Conservation (phyloP, 1,140 invertebrate species). For the Brachystomella parvula region DNA sequence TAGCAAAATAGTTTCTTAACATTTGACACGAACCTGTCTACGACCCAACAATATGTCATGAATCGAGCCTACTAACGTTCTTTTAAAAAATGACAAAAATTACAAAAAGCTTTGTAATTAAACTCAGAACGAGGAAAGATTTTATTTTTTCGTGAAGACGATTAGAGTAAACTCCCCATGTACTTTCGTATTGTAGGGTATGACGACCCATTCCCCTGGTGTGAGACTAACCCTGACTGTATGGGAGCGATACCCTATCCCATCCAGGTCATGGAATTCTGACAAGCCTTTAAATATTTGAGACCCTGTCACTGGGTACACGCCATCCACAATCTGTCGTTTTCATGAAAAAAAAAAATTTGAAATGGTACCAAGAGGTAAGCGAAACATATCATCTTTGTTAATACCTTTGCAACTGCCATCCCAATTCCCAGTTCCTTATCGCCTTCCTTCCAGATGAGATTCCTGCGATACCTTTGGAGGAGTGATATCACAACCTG, state of each 20-base stretch:
- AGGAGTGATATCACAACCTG: background rate
- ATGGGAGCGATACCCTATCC: background rate
- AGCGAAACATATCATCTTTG: background rate
- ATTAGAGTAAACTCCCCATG: background rate
- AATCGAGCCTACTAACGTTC: background rate
- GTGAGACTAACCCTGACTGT: background rate
- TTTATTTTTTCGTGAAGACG: conserved; percentile 4
- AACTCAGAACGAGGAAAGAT: background rate
- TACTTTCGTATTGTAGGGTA: background rate
- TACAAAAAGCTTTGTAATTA: background rate
- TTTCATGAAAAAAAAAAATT: background rate
- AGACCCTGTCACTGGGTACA: background rate
- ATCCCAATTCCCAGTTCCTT: background rate
- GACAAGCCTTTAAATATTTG: background rate
- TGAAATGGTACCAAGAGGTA: background rate
- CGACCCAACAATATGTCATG: background rate
- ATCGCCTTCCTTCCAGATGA: background rate
- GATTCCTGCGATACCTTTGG: background rate
- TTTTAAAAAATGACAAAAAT: background rate
- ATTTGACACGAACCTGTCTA: background rate
- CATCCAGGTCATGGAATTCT: background rate
- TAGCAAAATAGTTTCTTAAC: background rate
- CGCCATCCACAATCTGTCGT: background rate
- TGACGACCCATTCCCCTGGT: background rate
- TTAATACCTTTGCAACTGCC: background rate